These are phyloP conservation scores for Silvanus unidentatus DNA, from an alignment of 2,888 invertebrate genomes.

Conservation along the genomic window DNA sequence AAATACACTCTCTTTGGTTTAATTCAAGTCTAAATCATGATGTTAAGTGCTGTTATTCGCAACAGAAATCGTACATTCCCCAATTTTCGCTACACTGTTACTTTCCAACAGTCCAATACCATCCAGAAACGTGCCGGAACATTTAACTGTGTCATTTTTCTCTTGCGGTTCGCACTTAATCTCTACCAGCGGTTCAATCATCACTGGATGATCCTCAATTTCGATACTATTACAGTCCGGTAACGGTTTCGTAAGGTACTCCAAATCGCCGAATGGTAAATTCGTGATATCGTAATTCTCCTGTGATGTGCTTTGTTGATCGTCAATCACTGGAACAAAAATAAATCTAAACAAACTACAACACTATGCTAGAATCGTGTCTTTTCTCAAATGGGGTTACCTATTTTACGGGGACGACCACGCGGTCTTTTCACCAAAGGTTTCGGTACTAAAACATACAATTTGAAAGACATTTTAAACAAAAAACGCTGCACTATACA, in stretches of 20 bases:
- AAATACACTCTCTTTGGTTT: too few relatives aligned
- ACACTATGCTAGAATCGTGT: neutral
- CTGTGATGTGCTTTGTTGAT: conserved; percentile 7
- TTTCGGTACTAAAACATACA: conserved; percentile 21
- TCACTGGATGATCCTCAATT: conserved; percentile 10
- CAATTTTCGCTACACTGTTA: conserved; percentile 30
- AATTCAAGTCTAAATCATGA: too few relatives aligned
- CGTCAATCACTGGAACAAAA: conserved; percentile 1
- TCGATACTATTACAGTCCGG: conserved; percentile 11
- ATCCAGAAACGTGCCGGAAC: conserved; percentile 20
- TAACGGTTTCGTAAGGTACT: conserved; percentile 29
- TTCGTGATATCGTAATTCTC: conserved; percentile 35
- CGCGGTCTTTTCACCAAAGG: conserved; percentile 31
- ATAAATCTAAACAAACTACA: conserved; percentile 2
- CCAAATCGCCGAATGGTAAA: conserved; percentile 34
- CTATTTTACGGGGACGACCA: conserved; percentile 30
- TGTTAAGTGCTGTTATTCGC: too few relatives aligned
- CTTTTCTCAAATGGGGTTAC: conserved; percentile 12
- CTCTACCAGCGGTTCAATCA: conserved; percentile 35
- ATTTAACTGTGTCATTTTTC: conserved; percentile 2
- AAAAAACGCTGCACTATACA: too few relatives aligned
- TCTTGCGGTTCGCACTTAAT: conserved; percentile 27
- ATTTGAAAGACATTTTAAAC: conserved; percentile 7
- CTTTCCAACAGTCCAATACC: conserved; percentile 31
- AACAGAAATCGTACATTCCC: conserved; percentile 35